Base-by-base conservation (phyloP, 1,140 invertebrate species). In the Drosophila nasuta region DNA sequence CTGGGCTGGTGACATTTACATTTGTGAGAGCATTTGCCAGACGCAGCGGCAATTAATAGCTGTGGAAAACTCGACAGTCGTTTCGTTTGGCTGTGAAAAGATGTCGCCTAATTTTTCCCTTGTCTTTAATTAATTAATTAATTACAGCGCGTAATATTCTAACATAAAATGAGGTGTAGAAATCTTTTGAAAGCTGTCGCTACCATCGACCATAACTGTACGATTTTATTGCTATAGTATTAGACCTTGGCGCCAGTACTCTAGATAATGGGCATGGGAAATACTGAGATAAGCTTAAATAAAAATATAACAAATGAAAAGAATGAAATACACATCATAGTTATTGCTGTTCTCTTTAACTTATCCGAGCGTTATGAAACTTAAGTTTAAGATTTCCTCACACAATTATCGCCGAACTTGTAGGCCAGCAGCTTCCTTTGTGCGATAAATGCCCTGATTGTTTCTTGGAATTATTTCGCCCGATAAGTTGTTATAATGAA, bases 121-220 rank as follows among this genome's bases (percentile, higher is more conserved):
- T 78, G 67, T 78, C 48, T 73, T 76, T 89, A 81, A 81, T 88
- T 88, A 88, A 88, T 89, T 89, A 89, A 88, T 89, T 88, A 89
- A 90, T 89, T 85, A 81, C 66, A 38, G 52, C 15, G 45, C 71
- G 46, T 65, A 67, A 73, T 60, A 73, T 48, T 66, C 57, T 41
- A 81, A 49, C 51, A 69, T 56, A 75, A 25, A 30, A 43, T 4
- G 11, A 41, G 45, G 15, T 28, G 67, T 51, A 35, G 35, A 56
- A 65, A 52, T 17, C 52, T 66, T 75, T 75, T 17, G 60, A 79
- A 83, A 83, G 63, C 69, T 52, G 48, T 64, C 17, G 17, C 52
- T 72, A 46, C 67, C 35, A 62, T 56, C 28, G 41, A 5, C 15
- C 30, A 56, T 57, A 45, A 66, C 52, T 56, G 20, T 49, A 30